Conservation (phyloP, 2,797 vertebrate species). For the Pangasius sanitwongsei region DNA sequence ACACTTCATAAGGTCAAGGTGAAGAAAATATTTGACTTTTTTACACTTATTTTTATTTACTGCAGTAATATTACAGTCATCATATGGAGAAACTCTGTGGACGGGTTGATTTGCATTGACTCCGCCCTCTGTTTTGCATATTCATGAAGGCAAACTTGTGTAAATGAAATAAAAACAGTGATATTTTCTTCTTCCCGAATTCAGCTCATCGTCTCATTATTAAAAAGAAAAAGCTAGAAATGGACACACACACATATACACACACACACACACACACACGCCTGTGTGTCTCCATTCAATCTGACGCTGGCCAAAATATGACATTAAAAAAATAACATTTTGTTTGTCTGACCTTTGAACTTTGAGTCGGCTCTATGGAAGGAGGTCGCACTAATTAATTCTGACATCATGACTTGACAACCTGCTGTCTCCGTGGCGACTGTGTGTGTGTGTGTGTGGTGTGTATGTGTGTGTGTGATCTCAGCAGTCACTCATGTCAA, state of each 20-base stretch:
- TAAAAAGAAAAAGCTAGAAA: not conserved
- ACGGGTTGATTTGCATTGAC: not conserved
- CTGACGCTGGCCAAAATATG: not conserved
- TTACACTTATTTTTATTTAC: too few relatives aligned
- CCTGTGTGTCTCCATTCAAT: not conserved
- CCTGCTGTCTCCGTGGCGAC: not conserved
- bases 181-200: not conserved
- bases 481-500: conserved; percentile 1
- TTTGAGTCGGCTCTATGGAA: not conserved
- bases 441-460: not conserved
- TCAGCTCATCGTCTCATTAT: not conserved
- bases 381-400: not conserved
- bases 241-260: not conserved
- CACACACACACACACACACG: conserved; percentile 5
- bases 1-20: too few relatives aligned
- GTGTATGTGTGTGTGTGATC: not conserved
- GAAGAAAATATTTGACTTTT: too few relatives aligned
- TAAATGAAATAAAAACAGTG: not conserved
- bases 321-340: not conserved
- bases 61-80: not conserved
- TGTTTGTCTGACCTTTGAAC: conserved; percentile 25
- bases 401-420: not conserved
- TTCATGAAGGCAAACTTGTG: not conserved
- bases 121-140: not conserved
- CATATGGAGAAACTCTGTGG: not conserved